Conservation (phyloP, 2,888 invertebrate species). For the Xylocampa areola region DNA sequence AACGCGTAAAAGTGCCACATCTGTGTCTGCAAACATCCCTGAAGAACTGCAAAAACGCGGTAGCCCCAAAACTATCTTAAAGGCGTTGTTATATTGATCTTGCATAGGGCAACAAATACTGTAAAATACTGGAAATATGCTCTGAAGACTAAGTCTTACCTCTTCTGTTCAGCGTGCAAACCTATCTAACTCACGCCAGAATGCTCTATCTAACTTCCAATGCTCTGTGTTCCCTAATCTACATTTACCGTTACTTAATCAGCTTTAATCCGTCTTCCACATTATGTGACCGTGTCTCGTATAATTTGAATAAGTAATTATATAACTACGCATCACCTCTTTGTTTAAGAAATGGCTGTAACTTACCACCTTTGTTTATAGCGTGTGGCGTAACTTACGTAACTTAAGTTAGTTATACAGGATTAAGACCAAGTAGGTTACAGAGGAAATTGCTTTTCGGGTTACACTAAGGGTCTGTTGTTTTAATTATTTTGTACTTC, state of each 20-base stretch:
- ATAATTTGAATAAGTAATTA: constrained; percentile 29
- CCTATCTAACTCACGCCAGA: too few relatives aligned
- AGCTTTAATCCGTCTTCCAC: constrained; percentile 26
- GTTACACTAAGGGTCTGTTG: constrained; percentile 12
- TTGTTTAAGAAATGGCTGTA: constrained; percentile 24
- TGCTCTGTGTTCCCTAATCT: too few relatives aligned
- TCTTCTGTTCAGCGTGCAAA: too few relatives aligned
- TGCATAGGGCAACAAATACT: too few relatives aligned
- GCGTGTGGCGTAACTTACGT: constrained; percentile 35
- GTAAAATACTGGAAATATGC: too few relatives aligned
- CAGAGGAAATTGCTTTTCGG: constrained; percentile 58
- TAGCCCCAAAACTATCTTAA: too few relatives aligned
- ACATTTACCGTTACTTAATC: constrained; percentile 25
- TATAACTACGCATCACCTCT: constrained; percentile 24
- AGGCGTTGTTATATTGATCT: too few relatives aligned
- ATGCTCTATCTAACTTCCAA: too few relatives aligned
- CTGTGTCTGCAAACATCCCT: too few relatives aligned
- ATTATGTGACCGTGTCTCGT: constrained; percentile 1
- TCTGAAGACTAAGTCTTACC: too few relatives aligned
- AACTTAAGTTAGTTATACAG: constrained; percentile 55
- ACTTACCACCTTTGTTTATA: constrained; percentile 46
- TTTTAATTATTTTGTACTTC: constrained; percentile 21
- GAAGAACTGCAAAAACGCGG: too few relatives aligned
- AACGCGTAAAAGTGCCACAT: too few relatives aligned
- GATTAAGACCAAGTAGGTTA: constrained; percentile 57